Evolutionary conservation across 2,888 invertebrate genomes (phyloP), one percentile per base, ranked within the genome.

Genomic region (Lathronympha strigana): DNA sequence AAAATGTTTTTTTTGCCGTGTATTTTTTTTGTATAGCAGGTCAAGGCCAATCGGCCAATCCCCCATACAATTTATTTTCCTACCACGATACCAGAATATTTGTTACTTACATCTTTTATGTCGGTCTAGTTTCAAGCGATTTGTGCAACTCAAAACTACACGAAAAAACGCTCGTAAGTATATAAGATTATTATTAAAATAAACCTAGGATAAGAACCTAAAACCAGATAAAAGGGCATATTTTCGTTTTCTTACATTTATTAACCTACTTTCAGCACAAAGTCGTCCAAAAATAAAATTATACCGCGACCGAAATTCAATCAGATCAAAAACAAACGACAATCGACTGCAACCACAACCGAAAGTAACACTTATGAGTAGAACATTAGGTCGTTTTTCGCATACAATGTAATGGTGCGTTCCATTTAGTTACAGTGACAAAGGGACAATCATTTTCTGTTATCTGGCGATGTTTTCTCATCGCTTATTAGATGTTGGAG

Each of bases 391-490:
- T 36, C 51, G 58, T 15, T 51, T 58, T 64, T 58, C 33, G 19
- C 23, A 38, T 49, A 28, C 6, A 9, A 0, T 17, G 21, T 8
- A 40, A 40, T 36, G 53, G 53, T 33, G 49, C 54, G 63, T 49
- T 40, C 40, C 50, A 57, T 64, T 64, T 58, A 64, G 64, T 51
- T 64, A 33, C 63, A 40, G 31, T 25, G 17, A 53, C 58, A 64
- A 64, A 64, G 45, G 58, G 55, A 49, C 58, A 60, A 64, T 64
- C 64, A 64, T 64, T 60, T 62, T 60, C 58, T 51, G 64, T 64
- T 64, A 64, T 64, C 64, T 60, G 23, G 23, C 8, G 5, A 5
- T 23, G n/a, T 47, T 47, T 47, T 23, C 47, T 23, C 13, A n/a
- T n/a, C 21, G 21, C 13, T 21, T 9, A 4, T 2, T 3, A 2